Evolutionary conservation across 2,888 invertebrate genomes (phyloP).

Genomic region (Ashinkailepas kermadecensis): DNA sequence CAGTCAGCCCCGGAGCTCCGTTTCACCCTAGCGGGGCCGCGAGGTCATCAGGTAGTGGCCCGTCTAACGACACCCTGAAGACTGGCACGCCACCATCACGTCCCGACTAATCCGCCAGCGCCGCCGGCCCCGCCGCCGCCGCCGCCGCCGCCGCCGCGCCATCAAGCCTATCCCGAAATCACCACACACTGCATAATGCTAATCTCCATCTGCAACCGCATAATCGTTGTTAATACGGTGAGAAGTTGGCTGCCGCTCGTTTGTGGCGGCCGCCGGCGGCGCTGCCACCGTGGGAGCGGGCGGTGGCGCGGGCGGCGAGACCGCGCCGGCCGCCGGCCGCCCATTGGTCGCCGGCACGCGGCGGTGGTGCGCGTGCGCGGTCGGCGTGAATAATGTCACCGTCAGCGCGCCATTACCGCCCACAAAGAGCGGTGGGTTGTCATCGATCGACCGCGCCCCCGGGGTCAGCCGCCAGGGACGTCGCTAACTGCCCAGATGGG

Average conservation of each 20-base stretch:
- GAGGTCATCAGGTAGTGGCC: not conserved
- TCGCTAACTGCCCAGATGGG: no score
- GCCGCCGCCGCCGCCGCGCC: not conserved
- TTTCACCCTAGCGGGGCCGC: not conserved
- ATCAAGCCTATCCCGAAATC: conserved; percentile 8
- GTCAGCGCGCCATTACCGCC: not conserved
- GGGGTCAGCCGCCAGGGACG: no score
- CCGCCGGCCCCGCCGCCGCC: not conserved
- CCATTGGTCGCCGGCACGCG: not conserved
- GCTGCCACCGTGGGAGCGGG: not conserved
- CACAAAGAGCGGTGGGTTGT: not conserved
- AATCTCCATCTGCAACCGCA: not conserved
- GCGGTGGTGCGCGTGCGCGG: not conserved
- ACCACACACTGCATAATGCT: conserved; percentile 15
- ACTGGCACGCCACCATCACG: not conserved
- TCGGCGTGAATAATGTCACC: no score
- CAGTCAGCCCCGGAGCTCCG: not conserved
- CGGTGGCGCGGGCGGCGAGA: not conserved
- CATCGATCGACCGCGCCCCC: not conserved
- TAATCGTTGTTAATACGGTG: conserved; percentile 19
- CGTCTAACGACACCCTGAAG: not conserved
- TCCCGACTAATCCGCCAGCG: not conserved
- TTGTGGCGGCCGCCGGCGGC: conserved; percentile 3
- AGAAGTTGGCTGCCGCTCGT: conserved; percentile 5
- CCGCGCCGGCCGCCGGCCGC: not conserved